Evolutionary conservation across 2,888 invertebrate species (phyloP).

Genomic region (Tortricodes alternella): DNA sequence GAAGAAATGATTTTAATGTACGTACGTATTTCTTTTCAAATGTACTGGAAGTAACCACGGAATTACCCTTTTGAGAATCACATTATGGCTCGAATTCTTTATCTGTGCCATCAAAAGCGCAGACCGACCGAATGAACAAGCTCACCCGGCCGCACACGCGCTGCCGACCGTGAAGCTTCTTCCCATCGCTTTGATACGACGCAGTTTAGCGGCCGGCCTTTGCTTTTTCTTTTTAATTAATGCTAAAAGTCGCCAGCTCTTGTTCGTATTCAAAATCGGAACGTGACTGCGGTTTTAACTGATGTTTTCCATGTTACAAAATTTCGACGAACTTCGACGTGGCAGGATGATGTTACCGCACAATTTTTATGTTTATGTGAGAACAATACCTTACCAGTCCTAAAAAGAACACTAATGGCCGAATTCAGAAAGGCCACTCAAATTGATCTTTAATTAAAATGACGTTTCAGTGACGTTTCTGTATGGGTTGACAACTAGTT

Average conservation of each 20-base stretch:
- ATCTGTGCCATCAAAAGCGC: not conserved
- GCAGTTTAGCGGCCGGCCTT: not conserved
- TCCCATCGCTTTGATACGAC: not conserved
- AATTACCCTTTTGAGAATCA: not conserved
- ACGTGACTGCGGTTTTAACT: not conserved
- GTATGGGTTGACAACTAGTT: too few relatives aligned
- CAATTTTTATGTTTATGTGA: too few relatives aligned
- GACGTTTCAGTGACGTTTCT: too few relatives aligned
- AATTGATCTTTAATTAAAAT: too few relatives aligned
- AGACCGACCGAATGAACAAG: not conserved
- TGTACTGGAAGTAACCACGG: not conserved
- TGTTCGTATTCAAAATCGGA: not conserved
- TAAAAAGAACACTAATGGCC: too few relatives aligned
- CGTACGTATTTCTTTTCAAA: too few relatives aligned
- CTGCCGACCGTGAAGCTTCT: not conserved
- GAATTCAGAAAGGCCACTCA: too few relatives aligned
- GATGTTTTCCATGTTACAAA: too few relatives aligned
- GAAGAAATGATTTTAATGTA: too few relatives aligned
- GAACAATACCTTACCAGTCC: too few relatives aligned
- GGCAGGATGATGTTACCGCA: too few relatives aligned
- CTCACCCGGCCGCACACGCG: not conserved
- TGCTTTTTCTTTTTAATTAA: conserved; percentile 10
- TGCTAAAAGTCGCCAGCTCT: not conserved
- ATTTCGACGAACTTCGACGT: too few relatives aligned
- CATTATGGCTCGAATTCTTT: not conserved